Percentiles rank a stretch among this genome's conserved stretches.
Evolutionary conservation across 2,113 vertebrate genomes (phyloP).

Genomic region (Trinectes maculatus): DNA sequence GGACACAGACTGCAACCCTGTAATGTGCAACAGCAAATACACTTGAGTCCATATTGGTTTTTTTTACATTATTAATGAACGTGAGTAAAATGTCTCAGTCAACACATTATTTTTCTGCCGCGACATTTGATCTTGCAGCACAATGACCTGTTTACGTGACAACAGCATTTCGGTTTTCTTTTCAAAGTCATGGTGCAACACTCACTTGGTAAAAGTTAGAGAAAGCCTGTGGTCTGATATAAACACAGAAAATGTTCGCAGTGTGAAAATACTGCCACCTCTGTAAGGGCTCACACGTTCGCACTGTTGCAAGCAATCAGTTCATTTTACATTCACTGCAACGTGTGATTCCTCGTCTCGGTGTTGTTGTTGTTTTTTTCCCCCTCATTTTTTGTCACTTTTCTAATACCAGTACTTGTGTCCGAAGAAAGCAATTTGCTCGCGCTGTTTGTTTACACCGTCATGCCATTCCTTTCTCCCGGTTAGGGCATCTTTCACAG

Average conservation of each 20-base stretch:
- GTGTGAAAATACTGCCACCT: constrained; percentile 8
- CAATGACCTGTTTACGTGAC: background rate
- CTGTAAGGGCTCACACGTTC: background rate
- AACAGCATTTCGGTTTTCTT: no score
- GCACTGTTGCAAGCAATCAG: constrained; percentile 12
- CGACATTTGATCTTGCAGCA: no score
- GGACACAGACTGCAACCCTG: no score
- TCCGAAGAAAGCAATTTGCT: constrained; percentile 62
- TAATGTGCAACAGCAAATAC: no score
- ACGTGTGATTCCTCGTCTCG: constrained; percentile 31
- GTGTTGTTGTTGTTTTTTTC: background rate
- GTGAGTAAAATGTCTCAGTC: background rate
- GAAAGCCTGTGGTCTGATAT: background rate
- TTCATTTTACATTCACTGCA: constrained; percentile 20
- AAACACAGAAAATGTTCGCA: background rate
- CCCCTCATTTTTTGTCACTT: background rate
- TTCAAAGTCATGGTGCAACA: no score
- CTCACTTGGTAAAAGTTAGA: background rate
- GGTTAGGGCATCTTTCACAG: constrained; percentile 64
- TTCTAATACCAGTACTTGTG: constrained; percentile 25
- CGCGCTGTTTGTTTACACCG: constrained; percentile 66
- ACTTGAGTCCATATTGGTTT: no score
- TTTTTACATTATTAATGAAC: background rate
- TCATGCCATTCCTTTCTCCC: constrained; percentile 40
- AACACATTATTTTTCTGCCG: background rate